A percentile compares a stretch with the other conserved stretches of the same genome.
phyloP scores from a whole-genome alignment of 2,113 vertebrate species.

The Paramisgurnus dabryanus region DNA sequence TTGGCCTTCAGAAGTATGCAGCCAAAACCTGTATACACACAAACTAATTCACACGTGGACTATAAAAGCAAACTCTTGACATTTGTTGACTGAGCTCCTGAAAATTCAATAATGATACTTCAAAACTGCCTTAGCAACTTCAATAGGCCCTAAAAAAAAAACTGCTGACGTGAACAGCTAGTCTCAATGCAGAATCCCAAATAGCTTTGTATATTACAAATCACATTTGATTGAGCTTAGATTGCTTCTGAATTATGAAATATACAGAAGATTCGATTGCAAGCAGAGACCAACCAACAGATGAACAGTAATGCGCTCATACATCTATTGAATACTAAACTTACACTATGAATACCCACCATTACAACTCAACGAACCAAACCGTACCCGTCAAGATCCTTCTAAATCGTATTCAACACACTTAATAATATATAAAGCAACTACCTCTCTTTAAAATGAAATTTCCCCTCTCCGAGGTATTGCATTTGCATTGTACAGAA shows the following conservation, averaged over 20 bases:
- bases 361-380: slow-evolving; percentile 8
- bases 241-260: slow-evolving; percentile 61
- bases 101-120: background rate
- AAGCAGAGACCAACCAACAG: slow-evolving; percentile 19
- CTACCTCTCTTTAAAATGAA: background rate
- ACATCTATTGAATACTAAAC: slow-evolving; percentile 32
- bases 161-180: no score
- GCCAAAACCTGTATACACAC: background rate
- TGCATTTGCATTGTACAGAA: slow-evolving; percentile 10
- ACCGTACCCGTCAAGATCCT: background rate
- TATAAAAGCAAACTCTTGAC: background rate
- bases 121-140: background rate
- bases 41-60: background rate
- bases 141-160: background rate
- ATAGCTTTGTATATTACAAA: slow-evolving; percentile 52
- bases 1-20: no score
- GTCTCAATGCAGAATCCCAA: slow-evolving; percentile 49
- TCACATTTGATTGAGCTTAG: slow-evolving; percentile 42
- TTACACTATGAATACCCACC: background rate
- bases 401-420: slow-evolving; percentile 8
- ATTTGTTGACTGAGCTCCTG: background rate
- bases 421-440: slow-evolving; percentile 7
- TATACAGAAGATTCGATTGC: slow-evolving; percentile 24
- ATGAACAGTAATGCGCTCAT: background rate
- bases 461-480: slow-evolving; percentile 3